Conservation (phyloP, 2,888 invertebrate species). For the Norana najaformis region DNA sequence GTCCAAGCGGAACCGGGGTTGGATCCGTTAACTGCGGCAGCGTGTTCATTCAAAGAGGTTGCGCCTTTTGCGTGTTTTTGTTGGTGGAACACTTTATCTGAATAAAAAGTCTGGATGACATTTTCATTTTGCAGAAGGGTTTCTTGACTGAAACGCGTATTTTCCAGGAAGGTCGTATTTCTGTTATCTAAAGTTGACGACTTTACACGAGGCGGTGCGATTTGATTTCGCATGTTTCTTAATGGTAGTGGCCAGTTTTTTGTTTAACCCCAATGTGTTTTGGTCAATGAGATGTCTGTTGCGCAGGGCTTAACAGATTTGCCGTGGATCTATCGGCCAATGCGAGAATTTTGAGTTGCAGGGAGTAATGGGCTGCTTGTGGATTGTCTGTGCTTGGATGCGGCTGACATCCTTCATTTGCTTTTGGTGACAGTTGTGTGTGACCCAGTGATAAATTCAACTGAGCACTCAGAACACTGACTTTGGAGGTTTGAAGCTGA, state of each 20-base stretch:
- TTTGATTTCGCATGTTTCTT: background rate
- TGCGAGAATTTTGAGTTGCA: background rate
- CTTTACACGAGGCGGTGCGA: background rate
- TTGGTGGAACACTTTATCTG: background rate
- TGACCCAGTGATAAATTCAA: background rate
- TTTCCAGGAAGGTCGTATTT: background rate
- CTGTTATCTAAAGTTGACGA: background rate
- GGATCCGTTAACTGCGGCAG: background rate
- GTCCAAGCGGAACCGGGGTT: background rate
- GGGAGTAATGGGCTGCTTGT: background rate
- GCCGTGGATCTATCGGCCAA: background rate
- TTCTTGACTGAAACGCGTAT: background rate
- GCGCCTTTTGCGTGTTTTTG: too few species aligned
- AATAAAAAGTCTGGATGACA: background rate
- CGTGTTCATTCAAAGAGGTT: too few species aligned
- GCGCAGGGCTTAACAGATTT: too few species aligned
- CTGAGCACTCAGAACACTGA: background rate
- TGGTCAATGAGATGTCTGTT: background rate
- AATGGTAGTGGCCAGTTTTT: background rate
- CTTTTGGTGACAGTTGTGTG: too few species aligned
- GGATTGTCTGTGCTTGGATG: background rate
- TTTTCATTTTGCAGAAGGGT: background rate
- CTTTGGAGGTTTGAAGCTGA: background rate
- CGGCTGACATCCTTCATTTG: background rate
- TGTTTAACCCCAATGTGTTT: background rate